Evolutionary conservation across 2,888 invertebrate genomes (phyloP), one percentile per base, ranked within the genome.

Genomic region (Gastracanthus pulcherrimus): DNA sequence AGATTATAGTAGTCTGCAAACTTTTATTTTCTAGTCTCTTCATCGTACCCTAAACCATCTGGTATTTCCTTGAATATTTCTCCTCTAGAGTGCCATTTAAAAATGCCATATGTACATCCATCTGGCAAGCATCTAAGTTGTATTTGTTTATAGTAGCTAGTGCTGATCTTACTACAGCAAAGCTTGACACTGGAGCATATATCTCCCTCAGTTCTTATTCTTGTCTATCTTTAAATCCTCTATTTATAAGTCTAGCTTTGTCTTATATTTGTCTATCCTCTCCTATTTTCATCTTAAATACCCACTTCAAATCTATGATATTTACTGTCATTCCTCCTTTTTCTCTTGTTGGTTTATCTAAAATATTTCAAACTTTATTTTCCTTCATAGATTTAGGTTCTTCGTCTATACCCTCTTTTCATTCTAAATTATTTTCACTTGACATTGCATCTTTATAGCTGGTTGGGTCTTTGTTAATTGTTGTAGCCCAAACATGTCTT

Each of bases 51-150:
- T n/a, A n/a, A n/a, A n/a, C n/a, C n/a, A n/a, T n/a, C n/a, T n/a
- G n/a, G n/a, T n/a, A 45, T 45, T 45, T 45, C 45, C 45, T 16
- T n/a, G 13, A 16, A 45, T 5, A 45, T 0, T 16, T 45, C n/a
- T 45, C 45, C 5, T 45, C 45, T n/a, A 45, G n/a, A 16, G 13
- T n/a, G 60, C 23, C 36, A 67, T 81, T 66, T 4, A 66, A 58
- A 69, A 86, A 87, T 11, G 86, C 86, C 34, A 84, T 85, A 48
- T 83, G 83, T 23, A 84, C 82, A 36, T 82, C 76, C 66, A 66
- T 66, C 23, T 38, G 66, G 9, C 9, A 78, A 34, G 19, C 38
- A n/a, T 19, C 19, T 0, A 51, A 19, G 7, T 51, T n/a, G 2
- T 51, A 3, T 51, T 51, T 51, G n/a, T 38, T 38, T 9, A 1